phyloP scores from a whole-genome alignment of 2,797 vertebrate genomes.

The Nasua narica region DNA sequence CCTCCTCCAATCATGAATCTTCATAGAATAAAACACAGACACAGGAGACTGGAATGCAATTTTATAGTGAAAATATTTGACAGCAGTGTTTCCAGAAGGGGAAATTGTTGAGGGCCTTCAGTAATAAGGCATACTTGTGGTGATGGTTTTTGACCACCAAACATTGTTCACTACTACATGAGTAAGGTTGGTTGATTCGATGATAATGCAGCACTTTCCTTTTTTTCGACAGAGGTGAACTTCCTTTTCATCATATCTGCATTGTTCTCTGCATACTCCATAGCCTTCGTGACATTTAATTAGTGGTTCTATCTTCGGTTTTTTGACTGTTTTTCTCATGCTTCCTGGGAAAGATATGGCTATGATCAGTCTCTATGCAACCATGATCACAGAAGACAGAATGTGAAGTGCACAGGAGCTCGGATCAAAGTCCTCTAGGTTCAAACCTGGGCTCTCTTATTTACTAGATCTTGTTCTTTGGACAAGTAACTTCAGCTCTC shows the following conservation, averaged over 20 bases:
- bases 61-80: conserved; percentile 20
- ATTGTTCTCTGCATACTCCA: conserved; percentile 16
- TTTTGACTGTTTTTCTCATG: neutral
- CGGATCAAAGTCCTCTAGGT: neutral
- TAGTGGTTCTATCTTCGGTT: neutral
- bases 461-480: neutral
- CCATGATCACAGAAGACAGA: neutral
- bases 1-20: neutral
- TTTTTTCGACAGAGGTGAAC: neutral
- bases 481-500: neutral
- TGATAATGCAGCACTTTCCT: neutral
- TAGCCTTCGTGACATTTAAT: neutral
- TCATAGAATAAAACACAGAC: conserved; percentile 14
- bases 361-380: neutral
- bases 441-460: neutral
- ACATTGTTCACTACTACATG: fast-evolving
- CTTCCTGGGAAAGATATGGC: conserved; percentile 33
- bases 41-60: neutral
- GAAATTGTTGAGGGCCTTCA: neutral
- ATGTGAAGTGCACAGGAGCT: neutral
- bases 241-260: neutral
- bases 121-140: neutral
- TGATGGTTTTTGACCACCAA: fast-evolving
- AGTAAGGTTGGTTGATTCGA: neutral
- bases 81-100: neutral